Evolutionary conservation across 2,888 invertebrate genomes (phyloP).

Genomic region (Pseudococcus jackbeardsleyi): DNA sequence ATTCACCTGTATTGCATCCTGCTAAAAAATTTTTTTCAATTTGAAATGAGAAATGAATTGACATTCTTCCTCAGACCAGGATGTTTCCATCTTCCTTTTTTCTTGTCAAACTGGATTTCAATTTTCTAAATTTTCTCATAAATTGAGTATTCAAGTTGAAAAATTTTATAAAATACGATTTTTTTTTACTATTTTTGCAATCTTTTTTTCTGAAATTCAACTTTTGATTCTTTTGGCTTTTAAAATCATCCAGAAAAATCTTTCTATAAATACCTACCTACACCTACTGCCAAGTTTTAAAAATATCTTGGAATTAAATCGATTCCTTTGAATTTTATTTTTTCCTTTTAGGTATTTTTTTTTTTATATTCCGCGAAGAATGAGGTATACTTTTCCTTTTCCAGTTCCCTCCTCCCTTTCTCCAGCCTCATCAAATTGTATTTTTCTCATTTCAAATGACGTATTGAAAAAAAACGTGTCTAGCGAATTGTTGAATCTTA

Average conservation of each 20-base stretch:
- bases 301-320: slow-evolving; percentile 22
- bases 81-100: no score
- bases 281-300: background rate
- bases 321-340: background rate
- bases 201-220: no score
- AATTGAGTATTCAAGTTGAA: no score
- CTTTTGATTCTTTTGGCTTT: background rate
- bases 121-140: no score
- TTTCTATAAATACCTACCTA: background rate
- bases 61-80: no score
- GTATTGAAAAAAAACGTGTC: background rate
- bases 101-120: no score
- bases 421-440: background rate
- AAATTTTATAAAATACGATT: no score
- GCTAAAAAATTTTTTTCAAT: no score
- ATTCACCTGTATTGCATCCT: no score
- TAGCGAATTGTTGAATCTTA: background rate
- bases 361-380: background rate
- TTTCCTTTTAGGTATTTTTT: background rate
- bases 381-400: background rate
- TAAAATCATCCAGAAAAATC: background rate
- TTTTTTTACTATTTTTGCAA: no score
- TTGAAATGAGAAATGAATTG: no score
- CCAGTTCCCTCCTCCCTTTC: background rate
- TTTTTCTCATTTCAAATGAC: background rate